A percentile compares a stretch with the other conserved stretches of the same genome.
These are phyloP conservation scores for Globodera rostochiensis DNA, from an alignment of 1,140 invertebrate species.

Conservation along the genomic window DNA sequence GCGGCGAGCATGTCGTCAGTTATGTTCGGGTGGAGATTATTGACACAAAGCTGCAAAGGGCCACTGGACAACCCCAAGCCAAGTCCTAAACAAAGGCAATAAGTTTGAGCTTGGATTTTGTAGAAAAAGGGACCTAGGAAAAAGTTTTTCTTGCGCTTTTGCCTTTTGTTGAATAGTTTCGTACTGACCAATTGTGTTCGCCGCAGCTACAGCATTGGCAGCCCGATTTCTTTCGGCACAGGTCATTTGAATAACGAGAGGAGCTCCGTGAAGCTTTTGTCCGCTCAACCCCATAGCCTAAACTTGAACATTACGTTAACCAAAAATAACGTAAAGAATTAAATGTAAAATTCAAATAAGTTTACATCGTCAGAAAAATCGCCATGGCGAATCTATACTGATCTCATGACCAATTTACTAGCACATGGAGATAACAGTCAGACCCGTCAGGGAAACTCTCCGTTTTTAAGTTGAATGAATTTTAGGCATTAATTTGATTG, in stretches of 20 bases:
- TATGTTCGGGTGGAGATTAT: conserved; percentile 97
- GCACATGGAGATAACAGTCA: conserved; percentile 27
- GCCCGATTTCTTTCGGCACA: conserved; percentile 97
- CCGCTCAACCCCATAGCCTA: conserved; percentile 92
- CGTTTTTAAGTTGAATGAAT: conserved; percentile 9
- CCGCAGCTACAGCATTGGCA: conserved; percentile 69
- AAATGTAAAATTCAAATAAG: too few relatives aligned
- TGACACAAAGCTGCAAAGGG: conserved; percentile 93
- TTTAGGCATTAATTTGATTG: background rate
- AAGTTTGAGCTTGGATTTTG: background rate
- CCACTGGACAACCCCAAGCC: conserved; percentile 69
- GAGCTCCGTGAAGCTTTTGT: conserved; percentile 92
- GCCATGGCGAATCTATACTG: conserved; percentile 36
- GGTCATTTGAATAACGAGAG: conserved; percentile 96
- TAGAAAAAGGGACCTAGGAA: background rate
- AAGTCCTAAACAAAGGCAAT: conserved; percentile 33
- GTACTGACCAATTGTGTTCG: conserved; percentile 68
- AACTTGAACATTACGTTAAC: conserved; percentile 54
- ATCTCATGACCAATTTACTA: conserved; percentile 29
- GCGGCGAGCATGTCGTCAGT: conserved; percentile 97
- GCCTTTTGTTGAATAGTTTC: background rate
- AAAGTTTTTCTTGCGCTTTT: conserved; percentile 4
- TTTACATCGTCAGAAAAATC: background rate
- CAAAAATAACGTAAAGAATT: too few relatives aligned
- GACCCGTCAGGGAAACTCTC: conserved; percentile 18